These are phyloP conservation scores for Tenthredo notha DNA, from an alignment of 2,888 invertebrate species.

Conservation along the genomic window DNA sequence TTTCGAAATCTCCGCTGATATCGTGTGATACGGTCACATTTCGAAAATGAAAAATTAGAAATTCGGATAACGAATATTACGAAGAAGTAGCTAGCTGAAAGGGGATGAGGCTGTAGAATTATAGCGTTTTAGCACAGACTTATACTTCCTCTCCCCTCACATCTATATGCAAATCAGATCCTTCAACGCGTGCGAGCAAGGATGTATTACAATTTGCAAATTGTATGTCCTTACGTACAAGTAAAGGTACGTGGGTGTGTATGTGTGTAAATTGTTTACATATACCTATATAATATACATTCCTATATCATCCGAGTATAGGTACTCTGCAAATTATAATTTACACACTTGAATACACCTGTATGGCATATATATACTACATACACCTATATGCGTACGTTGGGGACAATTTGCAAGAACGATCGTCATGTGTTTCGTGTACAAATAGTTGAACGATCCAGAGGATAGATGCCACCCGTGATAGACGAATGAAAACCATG, in stretches of 20 bases:
- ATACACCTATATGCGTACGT: too few species aligned
- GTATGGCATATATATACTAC: too few species aligned
- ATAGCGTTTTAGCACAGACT: background rate
- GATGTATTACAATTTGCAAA: background rate
- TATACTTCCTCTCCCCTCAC: background rate
- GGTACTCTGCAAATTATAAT: background rate
- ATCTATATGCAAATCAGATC: background rate
- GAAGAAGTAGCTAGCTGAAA: background rate
- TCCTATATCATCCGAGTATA: background rate
- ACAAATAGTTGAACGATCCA: background rate
- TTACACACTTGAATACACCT: background rate
- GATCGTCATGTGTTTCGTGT: background rate
- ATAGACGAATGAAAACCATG: background rate
- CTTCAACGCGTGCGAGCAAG: background rate
- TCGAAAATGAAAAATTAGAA: background rate
- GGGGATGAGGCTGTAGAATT: background rate
- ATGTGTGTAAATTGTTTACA: background rate
- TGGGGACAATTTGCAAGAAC: background rate
- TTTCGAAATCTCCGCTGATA: too few species aligned
- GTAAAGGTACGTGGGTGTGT: background rate
- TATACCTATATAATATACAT: background rate
- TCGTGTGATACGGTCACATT: too few species aligned
- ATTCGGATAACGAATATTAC: background rate
- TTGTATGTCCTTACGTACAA: background rate
- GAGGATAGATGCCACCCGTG: slow-evolving; percentile 16